phyloP scores from a whole-genome alignment of 2,888 invertebrate genomes.

The Brenthis daphne region DNA sequence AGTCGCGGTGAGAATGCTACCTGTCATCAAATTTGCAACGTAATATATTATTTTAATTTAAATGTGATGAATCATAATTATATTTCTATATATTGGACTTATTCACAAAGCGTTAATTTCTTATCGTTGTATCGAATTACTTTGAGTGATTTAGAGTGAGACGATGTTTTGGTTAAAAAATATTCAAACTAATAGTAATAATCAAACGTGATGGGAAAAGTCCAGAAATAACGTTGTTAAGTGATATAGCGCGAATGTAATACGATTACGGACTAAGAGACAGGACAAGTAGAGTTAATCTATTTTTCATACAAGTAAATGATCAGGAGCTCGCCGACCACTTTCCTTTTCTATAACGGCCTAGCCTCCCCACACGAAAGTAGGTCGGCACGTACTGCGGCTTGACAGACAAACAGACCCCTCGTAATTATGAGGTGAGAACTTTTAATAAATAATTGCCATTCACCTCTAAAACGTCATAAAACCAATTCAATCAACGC shows the following conservation, averaged over 20 bases:
- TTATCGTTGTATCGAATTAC: neutral
- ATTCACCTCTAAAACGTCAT: neutral
- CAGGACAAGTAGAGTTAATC: neutral
- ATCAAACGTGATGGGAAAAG: too few relatives aligned
- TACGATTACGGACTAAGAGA: neutral
- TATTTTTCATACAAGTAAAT: conserved; percentile 1
- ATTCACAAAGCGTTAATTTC: conserved; percentile 8
- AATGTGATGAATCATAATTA: conserved; percentile 10
- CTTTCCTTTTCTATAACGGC: conserved; percentile 22
- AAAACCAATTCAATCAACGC: neutral
- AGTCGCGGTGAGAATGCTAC: neutral
- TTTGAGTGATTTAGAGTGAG: too few relatives aligned
- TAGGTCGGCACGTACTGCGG: conserved; percentile 16
- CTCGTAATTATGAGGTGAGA: conserved; percentile 30
- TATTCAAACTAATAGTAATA: too few relatives aligned
- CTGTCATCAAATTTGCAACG: neutral
- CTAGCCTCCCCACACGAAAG: conserved; percentile 6
- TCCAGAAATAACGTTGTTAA: too few relatives aligned
- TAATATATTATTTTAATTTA: neutral
- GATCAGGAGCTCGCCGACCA: neutral
- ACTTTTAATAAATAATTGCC: conserved; percentile 25
- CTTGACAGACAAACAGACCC: conserved; percentile 20
- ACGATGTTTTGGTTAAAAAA: too few relatives aligned
- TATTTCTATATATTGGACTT: conserved; percentile 6
- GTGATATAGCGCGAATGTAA: neutral